Evolutionary conservation across 2,797 vertebrate genomes (phyloP).

Genomic region (Gallinago nigripennis): DNA sequence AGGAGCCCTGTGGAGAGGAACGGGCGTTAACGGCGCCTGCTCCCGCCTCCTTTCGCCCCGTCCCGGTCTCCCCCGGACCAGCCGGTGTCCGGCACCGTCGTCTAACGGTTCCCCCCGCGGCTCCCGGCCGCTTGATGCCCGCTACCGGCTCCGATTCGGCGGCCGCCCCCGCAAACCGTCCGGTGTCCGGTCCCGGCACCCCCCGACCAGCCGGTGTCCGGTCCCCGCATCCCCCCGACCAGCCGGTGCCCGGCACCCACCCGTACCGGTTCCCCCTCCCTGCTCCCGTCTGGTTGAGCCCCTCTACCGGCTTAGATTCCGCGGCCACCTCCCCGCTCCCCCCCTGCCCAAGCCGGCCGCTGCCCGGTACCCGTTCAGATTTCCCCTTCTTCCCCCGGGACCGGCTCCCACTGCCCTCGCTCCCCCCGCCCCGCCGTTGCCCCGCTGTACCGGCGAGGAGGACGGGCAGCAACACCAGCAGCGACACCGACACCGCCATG

Average conservation of each 20-base stretch:
- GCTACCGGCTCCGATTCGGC: no score
- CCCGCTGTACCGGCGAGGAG: constrained; percentile 15
- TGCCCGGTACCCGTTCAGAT: neutral
- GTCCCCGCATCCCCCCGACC: neutral
- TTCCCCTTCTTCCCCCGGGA: neutral
- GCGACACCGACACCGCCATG: neutral
- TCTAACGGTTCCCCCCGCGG: no score
- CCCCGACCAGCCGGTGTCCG: neutral
- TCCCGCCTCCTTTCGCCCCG: accelerated
- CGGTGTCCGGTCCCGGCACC: neutral
- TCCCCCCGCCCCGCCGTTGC: neutral
- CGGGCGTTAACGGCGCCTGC: neutral
- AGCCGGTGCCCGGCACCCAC: neutral
- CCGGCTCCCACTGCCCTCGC: neutral
- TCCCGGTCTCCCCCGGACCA: neutral
- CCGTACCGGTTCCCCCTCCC: neutral
- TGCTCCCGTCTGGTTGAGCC: accelerated
- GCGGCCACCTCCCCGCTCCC: no score
- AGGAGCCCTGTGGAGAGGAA: constrained; percentile 4
- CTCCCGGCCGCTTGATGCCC: no score
- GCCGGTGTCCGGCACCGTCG: no score
- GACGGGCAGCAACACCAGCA: neutral
- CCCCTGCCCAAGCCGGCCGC: neutral
- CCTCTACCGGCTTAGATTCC: neutral
- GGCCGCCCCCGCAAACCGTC: no score